Evolutionary conservation across 2,797 vertebrate genomes (phyloP), one percentile per base, ranked within the genome.

Genomic region (Kryptolebias ocellatus): DNA sequence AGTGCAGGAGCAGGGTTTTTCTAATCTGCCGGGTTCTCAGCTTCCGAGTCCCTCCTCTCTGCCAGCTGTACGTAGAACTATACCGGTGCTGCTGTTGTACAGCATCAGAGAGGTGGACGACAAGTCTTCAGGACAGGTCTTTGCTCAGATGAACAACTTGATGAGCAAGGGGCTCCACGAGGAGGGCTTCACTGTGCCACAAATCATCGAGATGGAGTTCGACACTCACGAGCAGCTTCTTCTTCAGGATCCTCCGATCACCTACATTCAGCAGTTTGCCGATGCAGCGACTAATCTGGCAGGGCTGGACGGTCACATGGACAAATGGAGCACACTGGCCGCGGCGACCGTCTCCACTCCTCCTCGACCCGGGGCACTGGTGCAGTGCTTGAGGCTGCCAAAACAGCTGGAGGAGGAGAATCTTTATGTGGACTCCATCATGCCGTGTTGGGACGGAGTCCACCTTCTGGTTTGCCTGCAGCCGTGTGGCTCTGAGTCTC

Each of bases 151-250:
- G 96, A 99, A 98, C 93, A 98, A 95, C 91, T 92, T 99, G 59
- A 97, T 98, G 96, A 96, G 95, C 90, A 99, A 99, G 90, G 96
- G 96, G 72, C 95, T 99, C 74, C 98, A 99, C 0, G 98, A 99
- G 79, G 98, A 99, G 81, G 97, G 96, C 84, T 99, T 99, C 89
- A 98, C 97, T 1, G 96, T 99, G 86, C 98, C 98, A 2, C 98
- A 99, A 90, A 99, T 99, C 74, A 99, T 99, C 72, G 98, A 99
- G 86, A 99, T 99, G 97, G 98, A 99, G 86, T 95, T 99, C 55
- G 97, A 99, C 88, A 95, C 95, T 31, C 98, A 99, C 20, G 97
- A 99, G 60, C 98, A 99, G 88, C 90, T 99, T 49, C 93, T 99
- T 62, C 94, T 99, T 39, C 98, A 99, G 94, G 98, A 99, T 78